Base-by-base conservation (phyloP, 2,113 vertebrate genomes). In the Monarcha castaneiventris region DNA sequence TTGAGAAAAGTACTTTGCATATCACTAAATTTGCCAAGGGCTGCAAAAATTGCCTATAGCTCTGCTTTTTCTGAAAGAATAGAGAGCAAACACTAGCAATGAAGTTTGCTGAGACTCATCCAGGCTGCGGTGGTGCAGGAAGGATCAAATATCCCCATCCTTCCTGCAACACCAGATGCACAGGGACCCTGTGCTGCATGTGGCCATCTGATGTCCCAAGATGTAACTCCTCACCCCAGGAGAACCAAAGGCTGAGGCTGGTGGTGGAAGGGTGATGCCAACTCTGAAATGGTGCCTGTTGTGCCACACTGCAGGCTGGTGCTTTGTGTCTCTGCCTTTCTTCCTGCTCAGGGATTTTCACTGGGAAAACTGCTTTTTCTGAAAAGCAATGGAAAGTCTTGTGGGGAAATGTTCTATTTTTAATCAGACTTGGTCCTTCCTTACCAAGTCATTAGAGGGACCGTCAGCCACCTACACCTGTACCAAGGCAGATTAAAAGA, bases 251-350 rank as follows among this genome's bases (percentile, higher is more conserved):
- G 30, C 41, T 21, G 49, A 32, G 16, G 37, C 8, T 0, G 43
- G 13, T 25, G 2, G 32, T 8, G 18, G 2, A 6, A 16, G 19
- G 27, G 9, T 43, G 26, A 14, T 4, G 1, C 17, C 0, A 0
- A 19, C 66, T 54, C 48, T 0, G 2, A 73, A 51, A 46, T 0
- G 2, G 15, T 30, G 30, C n/a, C 32, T 30, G 46, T 25, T 20
- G 54, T 2, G 3, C 16, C 10, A 2, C 20, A 2, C 67, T 13
- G 26, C 0, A 1, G 32, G n/a, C 2, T 2, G 6, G 11, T 4
- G 1, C 25, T 11, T 9, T 6, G 17, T 32, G 21, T 27, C 58
- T 43, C 69, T 72, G 69, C 25, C 33, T 73, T 51, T 32, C 51
- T 46, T 83, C 35, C 72, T 74, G 46, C 37, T 43, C 55, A 2